phyloP scores from a whole-genome alignment of 35 echinoderm and acorn worm genomes.

The Apostichopus parvimensis region DNA sequence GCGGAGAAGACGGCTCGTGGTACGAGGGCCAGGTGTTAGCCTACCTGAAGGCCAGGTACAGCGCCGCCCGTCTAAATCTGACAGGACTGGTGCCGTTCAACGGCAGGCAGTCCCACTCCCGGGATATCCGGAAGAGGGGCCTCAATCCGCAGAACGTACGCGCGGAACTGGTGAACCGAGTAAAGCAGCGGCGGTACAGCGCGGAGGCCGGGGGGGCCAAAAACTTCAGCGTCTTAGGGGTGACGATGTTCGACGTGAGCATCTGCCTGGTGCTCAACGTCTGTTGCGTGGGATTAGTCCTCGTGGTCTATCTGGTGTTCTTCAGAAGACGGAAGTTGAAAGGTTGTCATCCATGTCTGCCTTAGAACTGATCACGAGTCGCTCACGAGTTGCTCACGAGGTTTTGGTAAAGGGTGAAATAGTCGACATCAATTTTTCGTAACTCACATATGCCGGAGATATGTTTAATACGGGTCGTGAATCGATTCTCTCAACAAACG shows the following conservation, averaged over 20 bases:
- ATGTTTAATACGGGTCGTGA: too few relatives aligned
- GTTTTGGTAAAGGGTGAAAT: too few relatives aligned
- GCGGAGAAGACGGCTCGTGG: slow-evolving; percentile 53
- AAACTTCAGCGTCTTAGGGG: slow-evolving; percentile 63
- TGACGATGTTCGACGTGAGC: slow-evolving; percentile 75
- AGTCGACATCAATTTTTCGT: too few relatives aligned
- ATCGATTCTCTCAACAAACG: too few relatives aligned
- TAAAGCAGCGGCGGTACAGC: slow-evolving; percentile 46
- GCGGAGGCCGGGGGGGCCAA: slow-evolving; percentile 21
- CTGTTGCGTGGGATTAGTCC: slow-evolving; percentile 58
- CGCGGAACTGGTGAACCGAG: slow-evolving; percentile 14
- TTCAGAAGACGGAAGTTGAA: slow-evolving; percentile 62
- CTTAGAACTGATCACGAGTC: neutral
- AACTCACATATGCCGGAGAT: too few relatives aligned
- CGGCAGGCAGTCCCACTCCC: neutral
- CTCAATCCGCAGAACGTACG: neutral
- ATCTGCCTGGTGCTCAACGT: slow-evolving; percentile 73
- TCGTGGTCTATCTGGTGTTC: slow-evolving; percentile 70
- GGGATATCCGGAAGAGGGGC: slow-evolving; percentile 1
- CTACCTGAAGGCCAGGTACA: slow-evolving; percentile 77
- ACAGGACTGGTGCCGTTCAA: neutral
- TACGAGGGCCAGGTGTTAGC: slow-evolving; percentile 61
- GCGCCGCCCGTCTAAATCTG: slow-evolving; percentile 63
- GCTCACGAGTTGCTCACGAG: too few relatives aligned
- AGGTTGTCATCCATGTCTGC: slow-evolving; percentile 18